phyloP scores from a whole-genome alignment of 2,113 vertebrate species.

The Cyprinodon brontotheroides region DNA sequence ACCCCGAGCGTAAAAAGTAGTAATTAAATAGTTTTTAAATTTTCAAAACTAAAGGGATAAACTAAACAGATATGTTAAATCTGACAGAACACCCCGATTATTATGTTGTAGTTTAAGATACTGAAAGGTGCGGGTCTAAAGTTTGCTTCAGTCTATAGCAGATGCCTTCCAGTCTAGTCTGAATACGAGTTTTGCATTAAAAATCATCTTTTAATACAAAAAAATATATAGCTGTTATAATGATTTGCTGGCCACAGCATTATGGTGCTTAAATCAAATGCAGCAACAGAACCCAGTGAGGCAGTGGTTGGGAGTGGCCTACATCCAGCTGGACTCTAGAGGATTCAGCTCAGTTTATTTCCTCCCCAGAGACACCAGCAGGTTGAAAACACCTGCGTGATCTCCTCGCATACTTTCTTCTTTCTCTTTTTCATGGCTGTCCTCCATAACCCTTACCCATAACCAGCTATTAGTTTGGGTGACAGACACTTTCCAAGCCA shows the following conservation, averaged over 20 bases:
- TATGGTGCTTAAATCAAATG: not conserved
- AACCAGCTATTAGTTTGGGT: not conserved
- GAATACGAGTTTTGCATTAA: not conserved
- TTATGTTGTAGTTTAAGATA: too few species aligned
- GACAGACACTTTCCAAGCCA: not conserved
- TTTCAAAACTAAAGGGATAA: too few species aligned
- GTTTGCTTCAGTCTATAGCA: too few species aligned
- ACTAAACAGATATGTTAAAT: too few species aligned
- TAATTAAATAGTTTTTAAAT: too few species aligned
- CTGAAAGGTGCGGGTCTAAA: too few species aligned
- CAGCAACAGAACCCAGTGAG: not conserved
- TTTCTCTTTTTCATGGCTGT: not conserved
- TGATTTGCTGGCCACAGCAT: not conserved
- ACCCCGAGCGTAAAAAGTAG: too few species aligned
- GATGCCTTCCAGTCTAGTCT: too few species aligned
- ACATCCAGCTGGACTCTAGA: conserved; percentile 8
- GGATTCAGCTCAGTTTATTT: not conserved
- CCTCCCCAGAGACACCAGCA: conserved; percentile 3
- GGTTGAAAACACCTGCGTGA: conserved; percentile 4
- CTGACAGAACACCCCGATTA: too few species aligned
- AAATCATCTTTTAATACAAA: not conserved
- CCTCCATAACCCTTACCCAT: not conserved
- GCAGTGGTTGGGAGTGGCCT: not conserved
- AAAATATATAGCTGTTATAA: not conserved
- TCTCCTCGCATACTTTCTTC: too few species aligned